Evolutionary conservation across 2,888 invertebrate species (phyloP).

Genomic region (Rhamphomyia laevipes): DNA sequence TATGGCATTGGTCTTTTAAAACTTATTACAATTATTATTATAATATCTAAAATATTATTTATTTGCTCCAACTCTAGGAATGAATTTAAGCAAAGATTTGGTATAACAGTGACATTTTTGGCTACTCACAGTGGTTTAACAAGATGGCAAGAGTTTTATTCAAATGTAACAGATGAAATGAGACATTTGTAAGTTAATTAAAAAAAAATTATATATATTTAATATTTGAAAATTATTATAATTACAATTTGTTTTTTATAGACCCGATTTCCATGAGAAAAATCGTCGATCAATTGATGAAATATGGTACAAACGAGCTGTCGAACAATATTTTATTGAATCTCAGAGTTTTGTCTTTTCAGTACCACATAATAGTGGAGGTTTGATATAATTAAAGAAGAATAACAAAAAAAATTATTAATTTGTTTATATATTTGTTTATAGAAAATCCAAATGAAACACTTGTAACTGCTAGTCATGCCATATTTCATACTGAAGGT

Average conservation of each 20-base stretch:
- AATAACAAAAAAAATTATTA: background rate
- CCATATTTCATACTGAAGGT: constrained; percentile 56
- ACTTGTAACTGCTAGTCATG: constrained; percentile 75
- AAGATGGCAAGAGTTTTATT: constrained; percentile 69
- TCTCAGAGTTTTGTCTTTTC: constrained; percentile 73
- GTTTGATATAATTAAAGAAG: constrained; percentile 13
- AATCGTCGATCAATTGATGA: constrained; percentile 75
- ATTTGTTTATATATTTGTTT: background rate
- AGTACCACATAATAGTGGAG: constrained; percentile 52
- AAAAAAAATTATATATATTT: constrained; percentile 1
- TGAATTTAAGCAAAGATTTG: constrained; percentile 72
- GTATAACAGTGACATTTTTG: constrained; percentile 74
- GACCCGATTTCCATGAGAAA: constrained; percentile 58
- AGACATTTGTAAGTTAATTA: constrained; percentile 29
- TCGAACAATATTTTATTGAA: constrained; percentile 70
- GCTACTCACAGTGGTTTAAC: constrained; percentile 85
- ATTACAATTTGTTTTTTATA: constrained; percentile 29
- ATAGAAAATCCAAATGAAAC: constrained; percentile 41
- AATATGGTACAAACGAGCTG: constrained; percentile 78
- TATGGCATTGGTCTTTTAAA: background rate
- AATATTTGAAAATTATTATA: background rate
- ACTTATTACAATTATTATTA: background rate
- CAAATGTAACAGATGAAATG: constrained; percentile 41
- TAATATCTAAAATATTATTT: constrained; percentile 6
- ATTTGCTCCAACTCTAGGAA: constrained; percentile 43